These are phyloP conservation scores for Pipistrellus nathusii DNA, from an alignment of 2,797 vertebrate genomes.

Conservation along the genomic window DNA sequence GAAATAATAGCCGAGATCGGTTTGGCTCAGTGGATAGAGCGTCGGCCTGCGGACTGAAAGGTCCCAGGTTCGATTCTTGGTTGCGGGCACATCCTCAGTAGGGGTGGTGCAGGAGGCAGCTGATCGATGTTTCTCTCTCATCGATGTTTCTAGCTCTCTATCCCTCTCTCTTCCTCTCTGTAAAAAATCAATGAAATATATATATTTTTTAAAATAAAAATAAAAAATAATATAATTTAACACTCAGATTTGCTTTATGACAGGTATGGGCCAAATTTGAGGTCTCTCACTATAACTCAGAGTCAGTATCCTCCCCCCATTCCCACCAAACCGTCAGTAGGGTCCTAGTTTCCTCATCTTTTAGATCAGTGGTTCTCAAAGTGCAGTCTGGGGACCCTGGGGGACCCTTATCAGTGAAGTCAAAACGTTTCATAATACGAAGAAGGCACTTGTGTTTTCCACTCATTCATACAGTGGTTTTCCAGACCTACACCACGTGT, in stretches of 20 bases:
- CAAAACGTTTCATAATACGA: neutral
- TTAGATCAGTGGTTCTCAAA: neutral
- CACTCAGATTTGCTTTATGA: neutral
- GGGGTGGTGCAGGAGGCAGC: too few species aligned
- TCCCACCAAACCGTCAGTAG: neutral
- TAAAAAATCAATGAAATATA: too few species aligned
- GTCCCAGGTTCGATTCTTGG: too few species aligned
- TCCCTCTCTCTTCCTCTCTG: too few species aligned
- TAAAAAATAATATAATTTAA: neutral
- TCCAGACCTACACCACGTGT: neutral
- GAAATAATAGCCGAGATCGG: neutral
- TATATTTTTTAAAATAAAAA: too few species aligned
- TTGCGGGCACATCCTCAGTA: too few species aligned
- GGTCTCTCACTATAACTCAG: neutral
- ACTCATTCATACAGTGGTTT: neutral
- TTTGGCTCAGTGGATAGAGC: too few species aligned
- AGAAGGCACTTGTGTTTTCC: neutral
- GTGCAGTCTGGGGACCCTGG: neutral
- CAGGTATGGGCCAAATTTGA: neutral
- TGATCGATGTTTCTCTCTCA: too few species aligned
- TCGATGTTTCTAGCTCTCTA: too few species aligned
- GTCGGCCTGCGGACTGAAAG: too few species aligned
- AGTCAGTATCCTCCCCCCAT: neutral
- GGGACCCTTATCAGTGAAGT: neutral
- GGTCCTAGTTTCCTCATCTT: neutral